A percentile compares a stretch with the other conserved stretches of the same genome.
Evolutionary conservation across 2,888 invertebrate genomes (phyloP).

Genomic region (Xanthia togata): DNA sequence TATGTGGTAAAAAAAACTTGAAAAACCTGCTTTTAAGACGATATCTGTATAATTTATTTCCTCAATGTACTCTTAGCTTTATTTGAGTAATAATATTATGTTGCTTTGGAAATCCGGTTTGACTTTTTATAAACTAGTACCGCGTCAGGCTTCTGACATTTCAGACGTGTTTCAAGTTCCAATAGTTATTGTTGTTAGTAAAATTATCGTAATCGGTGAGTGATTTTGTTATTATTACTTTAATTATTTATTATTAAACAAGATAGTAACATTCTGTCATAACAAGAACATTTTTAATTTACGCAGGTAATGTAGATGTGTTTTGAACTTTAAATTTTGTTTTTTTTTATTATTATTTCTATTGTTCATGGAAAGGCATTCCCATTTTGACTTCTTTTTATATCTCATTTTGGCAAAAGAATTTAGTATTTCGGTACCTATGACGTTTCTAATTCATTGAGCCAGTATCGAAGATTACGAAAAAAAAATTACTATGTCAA

Average conservation of each 20-base stretch:
- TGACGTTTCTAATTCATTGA: neutral
- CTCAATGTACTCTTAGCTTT: conserved; percentile 5
- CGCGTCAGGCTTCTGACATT: too few species aligned
- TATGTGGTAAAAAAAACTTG: neutral
- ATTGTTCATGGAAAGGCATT: too few species aligned
- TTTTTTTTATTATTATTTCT: neutral
- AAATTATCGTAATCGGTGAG: conserved; percentile 15
- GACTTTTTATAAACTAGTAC: neutral
- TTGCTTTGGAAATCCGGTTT: conserved; percentile 31
- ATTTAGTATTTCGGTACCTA: neutral
- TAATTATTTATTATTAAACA: too few species aligned
- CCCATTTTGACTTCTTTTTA: neutral
- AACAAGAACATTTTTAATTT: neutral
- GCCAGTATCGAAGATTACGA: neutral
- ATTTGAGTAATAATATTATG: neutral
- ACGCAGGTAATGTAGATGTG: neutral
- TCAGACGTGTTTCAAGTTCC: conserved; percentile 9
- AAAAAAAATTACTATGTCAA: neutral
- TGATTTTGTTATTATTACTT: neutral
- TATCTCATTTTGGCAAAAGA: too few species aligned
- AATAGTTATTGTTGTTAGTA: neutral
- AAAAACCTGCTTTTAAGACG: conserved; percentile 10
- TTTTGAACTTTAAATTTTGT: neutral
- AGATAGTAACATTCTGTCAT: neutral
- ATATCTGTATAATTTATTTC: neutral